These are phyloP conservation scores for Forbesichthys papilliferus DNA, from an alignment of 2,113 vertebrate genomes.

Conservation along the genomic window DNA sequence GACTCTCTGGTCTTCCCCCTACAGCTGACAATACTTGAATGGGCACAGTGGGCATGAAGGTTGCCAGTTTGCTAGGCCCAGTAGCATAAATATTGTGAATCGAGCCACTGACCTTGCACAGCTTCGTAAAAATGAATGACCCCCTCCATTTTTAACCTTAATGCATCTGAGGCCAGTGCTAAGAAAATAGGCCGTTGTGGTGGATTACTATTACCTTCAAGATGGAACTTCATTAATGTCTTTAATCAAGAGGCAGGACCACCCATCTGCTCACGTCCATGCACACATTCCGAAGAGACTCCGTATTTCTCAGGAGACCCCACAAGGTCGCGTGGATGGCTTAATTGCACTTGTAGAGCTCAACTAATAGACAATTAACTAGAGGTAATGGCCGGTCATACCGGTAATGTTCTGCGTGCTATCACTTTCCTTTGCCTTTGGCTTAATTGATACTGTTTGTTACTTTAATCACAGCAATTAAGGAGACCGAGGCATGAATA, in stretches of 20 bases:
- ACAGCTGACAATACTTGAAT: too few relatives aligned
- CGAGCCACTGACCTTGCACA: too few relatives aligned
- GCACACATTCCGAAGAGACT: not conserved
- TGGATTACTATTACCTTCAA: not conserved
- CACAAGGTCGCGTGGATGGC: slow-evolving; percentile 52
- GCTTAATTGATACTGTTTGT: slow-evolving; percentile 68
- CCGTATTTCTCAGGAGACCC: slow-evolving; percentile 36
- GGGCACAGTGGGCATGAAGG: too few relatives aligned
- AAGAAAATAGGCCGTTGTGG: not conserved
- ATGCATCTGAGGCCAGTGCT: not conserved
- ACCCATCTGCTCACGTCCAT: slow-evolving; percentile 27
- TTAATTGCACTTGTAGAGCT: slow-evolving; percentile 57
- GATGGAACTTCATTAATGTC: slow-evolving; percentile 1
- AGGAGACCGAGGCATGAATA: slow-evolving; percentile 41
- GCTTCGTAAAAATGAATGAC: too few relatives aligned
- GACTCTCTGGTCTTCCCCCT: too few relatives aligned
- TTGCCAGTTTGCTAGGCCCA: too few relatives aligned
- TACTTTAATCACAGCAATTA: slow-evolving; percentile 68
- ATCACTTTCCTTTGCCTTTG: slow-evolving; percentile 37
- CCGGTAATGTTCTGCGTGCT: slow-evolving; percentile 54
- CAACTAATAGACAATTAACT: slow-evolving; percentile 63
- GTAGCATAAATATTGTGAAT: too few relatives aligned
- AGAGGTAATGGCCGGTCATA: slow-evolving; percentile 68
- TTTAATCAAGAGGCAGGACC: slow-evolving; percentile 19
- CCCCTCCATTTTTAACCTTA: not conserved